Percentiles rank a stretch among this genome's conserved stretches.
phyloP scores from a whole-genome alignment of 2,888 invertebrate species.

The Mythimna ferrago region DNA sequence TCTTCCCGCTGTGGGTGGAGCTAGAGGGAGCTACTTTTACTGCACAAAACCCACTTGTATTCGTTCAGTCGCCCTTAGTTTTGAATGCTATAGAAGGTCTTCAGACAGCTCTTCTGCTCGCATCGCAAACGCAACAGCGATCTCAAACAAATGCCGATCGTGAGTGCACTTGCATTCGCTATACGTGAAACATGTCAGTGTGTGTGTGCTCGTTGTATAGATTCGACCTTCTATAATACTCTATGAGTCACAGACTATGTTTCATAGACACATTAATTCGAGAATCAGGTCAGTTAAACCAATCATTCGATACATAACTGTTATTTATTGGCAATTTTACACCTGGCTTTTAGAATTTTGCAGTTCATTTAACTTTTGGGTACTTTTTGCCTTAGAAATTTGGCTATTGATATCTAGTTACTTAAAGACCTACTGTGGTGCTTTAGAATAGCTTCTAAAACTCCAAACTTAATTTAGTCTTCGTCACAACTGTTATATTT shows the following conservation, averaged over 20 bases:
- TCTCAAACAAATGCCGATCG: neutral
- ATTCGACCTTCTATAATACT: slow-evolving; percentile 14
- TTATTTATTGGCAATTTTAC: slow-evolving; percentile 50
- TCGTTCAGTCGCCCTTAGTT: too few relatives aligned
- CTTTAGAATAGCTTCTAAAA: neutral
- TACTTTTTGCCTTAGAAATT: neutral
- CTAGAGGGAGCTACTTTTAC: too few relatives aligned
- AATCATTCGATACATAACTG: slow-evolving; percentile 58
- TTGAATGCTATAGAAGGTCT: too few relatives aligned
- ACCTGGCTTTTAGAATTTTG: slow-evolving; percentile 24
- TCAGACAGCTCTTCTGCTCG: too few relatives aligned
- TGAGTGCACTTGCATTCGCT: neutral
- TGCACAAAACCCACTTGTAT: too few relatives aligned
- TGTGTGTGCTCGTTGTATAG: neutral
- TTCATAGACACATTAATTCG: slow-evolving; percentile 57
- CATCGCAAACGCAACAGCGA: too few relatives aligned
- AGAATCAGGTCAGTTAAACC: slow-evolving; percentile 60
- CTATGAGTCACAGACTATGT: slow-evolving; percentile 5
- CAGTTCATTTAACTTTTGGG: slow-evolving; percentile 19
- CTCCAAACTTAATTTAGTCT: too few relatives aligned
- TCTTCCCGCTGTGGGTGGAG: too few relatives aligned
- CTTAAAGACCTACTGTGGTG: neutral
- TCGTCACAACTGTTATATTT: too few relatives aligned
- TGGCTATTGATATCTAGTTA: neutral
- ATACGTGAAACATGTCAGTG: neutral